phyloP scores from a whole-genome alignment of 2,113 vertebrate species.

The Pseudorasbora parva region DNA sequence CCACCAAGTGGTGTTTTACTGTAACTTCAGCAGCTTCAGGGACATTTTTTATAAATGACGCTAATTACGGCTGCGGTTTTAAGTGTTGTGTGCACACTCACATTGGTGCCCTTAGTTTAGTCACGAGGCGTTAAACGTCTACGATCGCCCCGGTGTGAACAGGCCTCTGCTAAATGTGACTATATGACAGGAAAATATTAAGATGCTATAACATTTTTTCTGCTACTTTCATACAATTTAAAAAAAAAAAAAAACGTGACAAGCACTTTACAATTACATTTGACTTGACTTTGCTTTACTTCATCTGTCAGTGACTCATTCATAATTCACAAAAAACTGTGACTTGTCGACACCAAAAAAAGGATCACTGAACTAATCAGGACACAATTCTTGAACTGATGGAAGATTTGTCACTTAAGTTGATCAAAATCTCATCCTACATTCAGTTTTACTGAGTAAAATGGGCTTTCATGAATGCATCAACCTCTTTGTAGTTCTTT shows the following conservation, averaged over 20 bases:
- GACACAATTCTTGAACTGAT: neutral
- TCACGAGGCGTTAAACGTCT: no score
- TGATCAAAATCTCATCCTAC: neutral
- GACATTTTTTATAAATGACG: no score
- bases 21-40: no score
- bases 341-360: neutral
- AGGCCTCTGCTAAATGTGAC: neutral
- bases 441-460: neutral
- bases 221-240: neutral
- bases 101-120: no score
- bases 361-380: neutral
- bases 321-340: neutral
- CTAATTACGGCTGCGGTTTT: no score
- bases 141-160: no score
- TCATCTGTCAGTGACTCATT: neutral
- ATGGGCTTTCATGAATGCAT: neutral
- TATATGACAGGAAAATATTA: neutral
- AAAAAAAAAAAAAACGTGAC: neutral
- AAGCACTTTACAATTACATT: neutral
- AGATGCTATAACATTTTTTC: neutral
- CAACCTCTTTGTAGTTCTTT: slow-evolving; percentile 34
- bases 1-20: no score
- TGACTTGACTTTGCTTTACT: neutral
- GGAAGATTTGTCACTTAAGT: neutral
- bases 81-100: no score